Evolutionary conservation across 2,113 vertebrate species (phyloP), one percentile per base, ranked within the genome.

Genomic region (Siniperca chuatsi): DNA sequence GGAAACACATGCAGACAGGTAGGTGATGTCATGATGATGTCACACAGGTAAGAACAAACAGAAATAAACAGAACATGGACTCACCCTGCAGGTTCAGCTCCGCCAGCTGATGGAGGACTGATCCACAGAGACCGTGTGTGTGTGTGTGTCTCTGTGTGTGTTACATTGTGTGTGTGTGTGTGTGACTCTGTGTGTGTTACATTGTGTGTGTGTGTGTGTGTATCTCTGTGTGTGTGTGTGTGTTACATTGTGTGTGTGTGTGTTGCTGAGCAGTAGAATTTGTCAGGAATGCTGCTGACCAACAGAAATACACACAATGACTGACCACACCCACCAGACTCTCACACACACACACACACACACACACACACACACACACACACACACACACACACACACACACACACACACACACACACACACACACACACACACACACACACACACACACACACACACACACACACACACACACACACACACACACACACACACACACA

Each of bases 231-330:
- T 25, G 25, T 25, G 25, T 25, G 25, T 25, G 25, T 25, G 25
- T 25, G 25, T 25, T 25, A 25, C 25, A 37, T 37, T 72, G 84
- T 66, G 81, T 82, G 87, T 88, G 25, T 25, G 82, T 89, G 79
- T 81, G 78, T 83, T 88, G 75, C 70, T 89, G 75, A 88, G 79
- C 74, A 71, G 84, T 65, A 80, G 79, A 83, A 90, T 89, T 79
- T 74, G 72, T 60, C 75, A 86, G 92, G 91, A 95, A 95, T 94
- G 82, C 87, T 93, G 90, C 94, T 94, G 92, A 93, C 82, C 77
- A 85, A 92, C 93, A 93, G 79, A 91, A 92, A 91, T 65, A 69
- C 57, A 69, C 57, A 82, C 62, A 78, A 92, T 89, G 78, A 82
- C 86, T 80, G 62, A 83, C 79, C 84, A 69, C 50, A 48, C 66